Percentiles rank a stretch among this genome's conserved stretches.
Evolutionary conservation across 2,113 vertebrate species (phyloP).

Genomic region (Pan paniscus): DNA sequence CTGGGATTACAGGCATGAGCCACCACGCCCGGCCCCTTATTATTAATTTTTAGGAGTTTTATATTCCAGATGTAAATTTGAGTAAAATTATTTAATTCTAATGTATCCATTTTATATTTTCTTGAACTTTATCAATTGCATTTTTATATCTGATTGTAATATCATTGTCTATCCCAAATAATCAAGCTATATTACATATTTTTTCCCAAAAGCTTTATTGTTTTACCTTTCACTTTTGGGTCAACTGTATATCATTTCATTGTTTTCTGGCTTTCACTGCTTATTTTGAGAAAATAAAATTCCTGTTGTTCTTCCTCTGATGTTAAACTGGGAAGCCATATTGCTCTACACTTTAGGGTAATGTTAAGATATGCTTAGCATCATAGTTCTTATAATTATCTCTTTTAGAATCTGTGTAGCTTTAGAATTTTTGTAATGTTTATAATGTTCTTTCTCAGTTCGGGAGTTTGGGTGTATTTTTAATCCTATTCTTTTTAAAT

Average conservation of each 20-base stretch:
- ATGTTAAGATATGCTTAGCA: not conserved
- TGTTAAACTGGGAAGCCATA: not conserved
- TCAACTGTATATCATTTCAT: not conserved
- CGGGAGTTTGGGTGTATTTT: not conserved
- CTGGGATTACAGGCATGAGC: no score
- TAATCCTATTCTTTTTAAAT: not conserved
- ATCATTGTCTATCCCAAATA: not conserved
- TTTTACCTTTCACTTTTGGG: not conserved
- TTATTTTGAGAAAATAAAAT: not conserved
- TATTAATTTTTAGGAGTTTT: not conserved
- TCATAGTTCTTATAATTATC: not conserved
- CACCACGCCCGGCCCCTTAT: not conserved
- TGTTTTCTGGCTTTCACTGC: not conserved
- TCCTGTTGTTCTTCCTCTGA: not conserved
- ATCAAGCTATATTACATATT: not conserved
- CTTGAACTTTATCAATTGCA: not conserved
- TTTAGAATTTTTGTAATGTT: not conserved
- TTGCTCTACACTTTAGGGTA: not conserved
- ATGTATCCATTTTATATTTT: not conserved
- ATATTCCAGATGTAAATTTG: not conserved
- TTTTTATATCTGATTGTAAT: not conserved
- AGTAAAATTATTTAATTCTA: not conserved
- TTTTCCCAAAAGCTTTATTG: not conserved
- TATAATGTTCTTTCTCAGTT: not conserved
- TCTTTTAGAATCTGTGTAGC: not conserved